A percentile compares a stretch with the other conserved stretches of the same genome.
These are phyloP conservation scores for Amorpha juglandis DNA, from an alignment of 2,888 invertebrate species.

Conservation along the genomic window DNA sequence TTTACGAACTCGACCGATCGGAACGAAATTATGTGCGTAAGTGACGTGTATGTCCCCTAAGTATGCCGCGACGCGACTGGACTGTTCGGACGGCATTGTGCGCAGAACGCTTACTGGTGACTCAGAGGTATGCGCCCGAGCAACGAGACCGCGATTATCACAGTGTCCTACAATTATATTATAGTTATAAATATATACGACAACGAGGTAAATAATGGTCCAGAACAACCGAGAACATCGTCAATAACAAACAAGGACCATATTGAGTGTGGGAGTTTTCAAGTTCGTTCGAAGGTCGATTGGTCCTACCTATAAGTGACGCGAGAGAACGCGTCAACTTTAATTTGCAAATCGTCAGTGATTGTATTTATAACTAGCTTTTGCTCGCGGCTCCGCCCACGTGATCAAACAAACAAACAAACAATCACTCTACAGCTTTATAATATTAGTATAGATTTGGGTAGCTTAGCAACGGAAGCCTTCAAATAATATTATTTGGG, in stretches of 20 bases:
- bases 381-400: no score
- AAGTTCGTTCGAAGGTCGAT: conserved; percentile 67
- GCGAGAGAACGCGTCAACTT: conserved; percentile 32
- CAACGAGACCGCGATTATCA: conserved; percentile 72
- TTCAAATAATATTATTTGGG: no score
- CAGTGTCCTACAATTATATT: conserved; percentile 74
- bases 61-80: conserved; percentile 81
- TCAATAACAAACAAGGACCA: conserved; percentile 71
- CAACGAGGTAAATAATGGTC: conserved; percentile 76
- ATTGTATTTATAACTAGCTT: background rate
- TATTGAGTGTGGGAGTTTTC: conserved; percentile 61
- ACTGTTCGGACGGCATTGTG: conserved; percentile 76
- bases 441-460: no score
- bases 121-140: conserved; percentile 79
- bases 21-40: conserved; percentile 55
- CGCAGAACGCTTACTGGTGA: conserved; percentile 77
- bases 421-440: no score
- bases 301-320: background rate
- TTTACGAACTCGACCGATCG: conserved; percentile 48
- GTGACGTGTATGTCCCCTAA: conserved; percentile 79
- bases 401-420: no score
- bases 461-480: no score
- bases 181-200: conserved; percentile 72
- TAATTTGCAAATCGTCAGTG: conserved; percentile 25
- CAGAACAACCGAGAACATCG: conserved; percentile 54